Evolutionary conservation across 2,797 vertebrate species (phyloP), one percentile per base, ranked within the genome.

Genomic region (Crenichthys baileyi): DNA sequence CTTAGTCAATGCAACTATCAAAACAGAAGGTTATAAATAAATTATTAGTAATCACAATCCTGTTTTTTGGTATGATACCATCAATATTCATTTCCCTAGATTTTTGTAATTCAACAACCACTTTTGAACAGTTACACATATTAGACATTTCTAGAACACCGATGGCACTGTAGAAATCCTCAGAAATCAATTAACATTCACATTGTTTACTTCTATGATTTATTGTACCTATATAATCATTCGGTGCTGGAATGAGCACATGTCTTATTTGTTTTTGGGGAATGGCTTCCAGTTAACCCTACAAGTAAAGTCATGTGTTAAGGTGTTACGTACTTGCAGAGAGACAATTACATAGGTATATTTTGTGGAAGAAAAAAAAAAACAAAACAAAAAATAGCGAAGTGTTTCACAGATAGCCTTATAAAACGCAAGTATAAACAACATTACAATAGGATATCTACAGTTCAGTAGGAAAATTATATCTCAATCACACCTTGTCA

Each of bases 391-490:
- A 36, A 80, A 85, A 94, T 92, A 95, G 94, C 90, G 85, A 95
- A 95, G 93, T 95, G 93, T 95, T 94, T 95, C 95, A 96, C 95
- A 96, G 95, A 96, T 93, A 95, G 94, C 93, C 92, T 96, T 96
- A 96, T 95, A 96, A 96, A 96, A 96, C 94, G 91, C 93, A 96
- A 95, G 94, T 96, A 96, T 96, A 96, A 96, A 96, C 95, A 96
- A 95, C 94, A 95, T 94, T 95, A 95, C 94, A 94, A 94, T 94
- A 93, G 93, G 86, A 94, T 96, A 95, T 95, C 91, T 95, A 95
- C 94, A 95, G 93, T 93, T 94, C 93, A 93, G 90, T 94, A 95
- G 94, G 94, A 95, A 95, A 95, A 94, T 94, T 93, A 95, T 92
- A 93, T 93, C 92, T 95, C 90, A 94, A 93, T 94, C 93, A 96